Evolutionary conservation across 2,888 invertebrate species (phyloP).

Genomic region (Leptinotarsa haldemani): DNA sequence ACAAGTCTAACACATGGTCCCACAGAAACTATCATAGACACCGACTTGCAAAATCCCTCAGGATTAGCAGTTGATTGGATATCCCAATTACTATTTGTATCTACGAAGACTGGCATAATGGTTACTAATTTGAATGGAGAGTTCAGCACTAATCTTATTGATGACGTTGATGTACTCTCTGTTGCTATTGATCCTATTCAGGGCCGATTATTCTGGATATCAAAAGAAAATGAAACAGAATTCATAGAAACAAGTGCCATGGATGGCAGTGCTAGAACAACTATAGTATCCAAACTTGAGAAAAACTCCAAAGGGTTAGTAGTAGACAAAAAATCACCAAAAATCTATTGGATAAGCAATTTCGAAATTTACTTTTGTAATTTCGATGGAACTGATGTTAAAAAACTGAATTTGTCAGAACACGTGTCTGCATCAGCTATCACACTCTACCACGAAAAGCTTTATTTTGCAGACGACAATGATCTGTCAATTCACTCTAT

Average conservation of each 20-base stretch:
- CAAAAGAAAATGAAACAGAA: conserved; percentile 47
- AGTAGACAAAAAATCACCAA: conserved; percentile 53
- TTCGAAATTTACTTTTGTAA: conserved; percentile 70
- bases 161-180: conserved; percentile 70
- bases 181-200: conserved; percentile 78
- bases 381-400: conserved; percentile 53
- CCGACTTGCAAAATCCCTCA: conserved; percentile 73
- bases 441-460: conserved; percentile 72
- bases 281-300: conserved; percentile 54
- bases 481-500: conserved; percentile 73
- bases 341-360: conserved; percentile 78
- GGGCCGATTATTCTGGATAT: conserved; percentile 71
- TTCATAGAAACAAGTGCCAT: conserved; percentile 73
- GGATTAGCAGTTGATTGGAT: conserved; percentile 89
- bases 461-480: conserved; percentile 80
- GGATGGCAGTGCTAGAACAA: conserved; percentile 71
- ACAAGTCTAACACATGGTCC: conserved; percentile 76
- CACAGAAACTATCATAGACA: conserved; percentile 79
- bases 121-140: conserved; percentile 81
- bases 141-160: conserved; percentile 68
- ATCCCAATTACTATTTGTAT: conserved; percentile 79
- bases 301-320: conserved; percentile 60
- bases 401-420: conserved; percentile 57
- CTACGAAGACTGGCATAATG: conserved; percentile 74
- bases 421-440: conserved; percentile 72